Evolutionary conservation across 2,888 invertebrate genomes (phyloP).

Genomic region (Odontocerum albicorne): DNA sequence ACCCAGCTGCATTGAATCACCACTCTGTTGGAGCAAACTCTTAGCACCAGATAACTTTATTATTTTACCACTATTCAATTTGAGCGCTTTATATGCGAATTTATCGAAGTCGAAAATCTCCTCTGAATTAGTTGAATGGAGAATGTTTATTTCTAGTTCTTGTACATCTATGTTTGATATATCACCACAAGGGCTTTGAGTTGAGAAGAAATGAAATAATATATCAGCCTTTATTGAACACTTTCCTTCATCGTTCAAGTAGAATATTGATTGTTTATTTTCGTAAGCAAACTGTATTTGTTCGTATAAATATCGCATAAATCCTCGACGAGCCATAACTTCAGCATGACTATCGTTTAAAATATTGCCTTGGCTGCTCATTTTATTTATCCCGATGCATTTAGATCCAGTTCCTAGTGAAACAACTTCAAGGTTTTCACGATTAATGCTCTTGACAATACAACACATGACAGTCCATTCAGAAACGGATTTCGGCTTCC

Average conservation of each 20-base stretch:
- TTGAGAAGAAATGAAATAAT: constrained; percentile 81
- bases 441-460: constrained; percentile 57
- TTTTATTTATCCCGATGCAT: constrained; percentile 75
- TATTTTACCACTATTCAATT: constrained; percentile 39
- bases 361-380: constrained; percentile 67
- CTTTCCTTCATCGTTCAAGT: constrained; percentile 39
- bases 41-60: constrained; percentile 83
- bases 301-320: constrained; percentile 74
- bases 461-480: constrained; percentile 88
- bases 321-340: constrained; percentile 79
- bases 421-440: constrained; percentile 59
- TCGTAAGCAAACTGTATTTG: constrained; percentile 55
- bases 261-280: constrained; percentile 46
- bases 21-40: constrained; percentile 53
- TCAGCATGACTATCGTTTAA: constrained; percentile 94
- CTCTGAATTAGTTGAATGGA: constrained; percentile 40
- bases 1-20: constrained; percentile 63
- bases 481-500: constrained; percentile 67
- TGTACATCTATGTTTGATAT: constrained; percentile 70
- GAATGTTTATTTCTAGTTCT: background rate
- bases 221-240: constrained; percentile 60
- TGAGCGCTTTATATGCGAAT: constrained; percentile 41
- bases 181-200: constrained; percentile 92
- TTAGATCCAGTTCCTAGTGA: constrained; percentile 91
- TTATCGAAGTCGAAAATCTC: no score